A percentile compares a stretch with the other conserved stretches of the same genome.
phyloP scores from a whole-genome alignment of 2,113 vertebrate species.

The Psammodynastes pulverulentus region DNA sequence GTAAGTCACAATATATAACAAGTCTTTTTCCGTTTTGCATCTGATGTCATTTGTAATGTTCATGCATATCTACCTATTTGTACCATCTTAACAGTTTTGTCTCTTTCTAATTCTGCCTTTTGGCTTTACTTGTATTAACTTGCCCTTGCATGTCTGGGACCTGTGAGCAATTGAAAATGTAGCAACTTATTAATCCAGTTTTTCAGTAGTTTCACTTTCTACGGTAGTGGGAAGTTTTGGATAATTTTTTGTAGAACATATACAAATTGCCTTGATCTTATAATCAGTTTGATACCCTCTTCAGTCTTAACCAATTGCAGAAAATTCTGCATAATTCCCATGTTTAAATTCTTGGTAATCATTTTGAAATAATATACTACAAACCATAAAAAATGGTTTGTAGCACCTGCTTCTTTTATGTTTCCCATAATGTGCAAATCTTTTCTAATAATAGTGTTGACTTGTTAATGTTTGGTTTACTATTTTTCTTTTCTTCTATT shows the following conservation, averaged over 20 bases:
- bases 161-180: constrained; percentile 21
- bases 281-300: constrained; percentile 15
- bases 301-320: neutral
- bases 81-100: constrained; percentile 28
- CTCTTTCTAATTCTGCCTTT: constrained; percentile 8
- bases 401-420: constrained; percentile 41
- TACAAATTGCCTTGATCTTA: constrained; percentile 1
- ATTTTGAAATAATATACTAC: constrained; percentile 49
- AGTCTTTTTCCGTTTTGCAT: constrained; percentile 20
- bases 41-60: constrained; percentile 31
- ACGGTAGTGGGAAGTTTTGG: neutral
- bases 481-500: constrained; percentile 59
- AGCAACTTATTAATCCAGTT: neutral
- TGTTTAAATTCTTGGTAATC: constrained; percentile 30
- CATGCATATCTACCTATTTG: constrained; percentile 19
- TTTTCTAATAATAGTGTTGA: constrained; percentile 6
- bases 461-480: constrained; percentile 47
- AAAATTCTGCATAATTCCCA: neutral
- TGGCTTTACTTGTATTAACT: constrained; percentile 28
- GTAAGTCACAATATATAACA: constrained; percentile 29
- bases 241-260: neutral
- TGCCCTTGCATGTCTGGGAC: constrained; percentile 17
- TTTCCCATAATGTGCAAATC: constrained; percentile 30
- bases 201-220: neutral
- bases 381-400: no score